Evolutionary conservation across 2,888 invertebrate genomes (phyloP).

Genomic region (Chironomus tentans): DNA sequence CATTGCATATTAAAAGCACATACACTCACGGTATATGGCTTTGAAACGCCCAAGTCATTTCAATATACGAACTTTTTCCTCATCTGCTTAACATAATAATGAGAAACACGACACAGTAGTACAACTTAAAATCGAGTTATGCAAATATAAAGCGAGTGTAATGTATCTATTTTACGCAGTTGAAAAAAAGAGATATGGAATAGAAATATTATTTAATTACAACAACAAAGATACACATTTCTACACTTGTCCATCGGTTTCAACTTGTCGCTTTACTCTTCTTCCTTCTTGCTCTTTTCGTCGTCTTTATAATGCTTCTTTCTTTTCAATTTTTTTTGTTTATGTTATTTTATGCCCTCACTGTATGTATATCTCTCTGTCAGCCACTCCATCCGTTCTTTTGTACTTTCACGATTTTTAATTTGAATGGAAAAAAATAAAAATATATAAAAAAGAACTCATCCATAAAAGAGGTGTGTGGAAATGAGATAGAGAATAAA

Average conservation of each 20-base stretch:
- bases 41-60: not conserved
- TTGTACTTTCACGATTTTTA: not conserved
- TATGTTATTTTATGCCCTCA: not conserved
- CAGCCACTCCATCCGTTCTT: constrained; percentile 13
- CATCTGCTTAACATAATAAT: not conserved
- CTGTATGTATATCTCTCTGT: not conserved
- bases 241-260: constrained; percentile 14
- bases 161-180: not conserved
- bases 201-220: not conserved
- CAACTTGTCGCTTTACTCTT: constrained; percentile 14
- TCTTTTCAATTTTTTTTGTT: not conserved
- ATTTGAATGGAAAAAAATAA: not conserved
- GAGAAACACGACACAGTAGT: not conserved
- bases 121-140: not conserved
- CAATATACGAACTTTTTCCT: not conserved
- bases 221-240: not conserved
- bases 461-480: not conserved
- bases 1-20: not conserved
- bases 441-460: not conserved
- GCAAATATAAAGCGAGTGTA: not conserved
- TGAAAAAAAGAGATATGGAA: not conserved
- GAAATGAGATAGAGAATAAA: not conserved
- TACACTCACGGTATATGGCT: not conserved
- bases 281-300: not conserved
- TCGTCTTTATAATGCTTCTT: not conserved